These are phyloP conservation scores for Astreopora myriophthalma DNA, from an alignment of 64 coral and sea anemone genomes.

Conservation along the genomic window DNA sequence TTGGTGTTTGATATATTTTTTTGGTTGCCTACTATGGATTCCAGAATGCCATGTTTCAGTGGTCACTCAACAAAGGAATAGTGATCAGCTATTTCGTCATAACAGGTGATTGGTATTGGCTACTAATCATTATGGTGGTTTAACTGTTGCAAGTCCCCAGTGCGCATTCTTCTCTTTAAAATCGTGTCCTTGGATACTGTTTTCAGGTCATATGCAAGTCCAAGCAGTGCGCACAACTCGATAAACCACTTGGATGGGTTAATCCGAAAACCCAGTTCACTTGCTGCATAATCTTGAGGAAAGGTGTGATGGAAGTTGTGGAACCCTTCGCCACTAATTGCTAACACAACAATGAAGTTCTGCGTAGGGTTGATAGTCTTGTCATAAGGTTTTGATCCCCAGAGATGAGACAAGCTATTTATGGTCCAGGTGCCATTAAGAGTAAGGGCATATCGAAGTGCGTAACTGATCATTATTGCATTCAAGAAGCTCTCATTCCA, in stretches of 20 bases:
- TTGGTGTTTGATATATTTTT: no score
- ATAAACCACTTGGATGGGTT: constrained; percentile 57
- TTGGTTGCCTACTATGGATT: no score
- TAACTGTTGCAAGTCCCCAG: constrained; percentile 49
- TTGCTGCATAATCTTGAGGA: constrained; percentile 73
- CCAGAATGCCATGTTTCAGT: no score
- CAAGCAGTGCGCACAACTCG: constrained; percentile 31
- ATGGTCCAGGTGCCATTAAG: constrained; percentile 73
- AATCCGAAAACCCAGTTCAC: constrained; percentile 62
- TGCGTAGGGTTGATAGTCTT: constrained; percentile 70
- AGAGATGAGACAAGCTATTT: constrained; percentile 71
- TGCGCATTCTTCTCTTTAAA: constrained; percentile 61
- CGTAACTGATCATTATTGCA: constrained; percentile 5
- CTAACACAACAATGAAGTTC: constrained; percentile 14
- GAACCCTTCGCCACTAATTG: constrained; percentile 51
- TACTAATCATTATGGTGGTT: no score
- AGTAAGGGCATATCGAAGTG: constrained; percentile 32
- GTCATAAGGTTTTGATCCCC: constrained; percentile 73
- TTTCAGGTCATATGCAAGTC: constrained; percentile 66
- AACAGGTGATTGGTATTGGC: no score
- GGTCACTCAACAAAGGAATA: no score
- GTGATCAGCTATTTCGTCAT: no score
- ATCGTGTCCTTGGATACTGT: constrained; percentile 42
- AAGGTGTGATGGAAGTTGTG: constrained; percentile 87
- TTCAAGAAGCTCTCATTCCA: constrained; percentile 66